phyloP scores from a whole-genome alignment of 2,888 invertebrate genomes.

The Spialia ferax region DNA sequence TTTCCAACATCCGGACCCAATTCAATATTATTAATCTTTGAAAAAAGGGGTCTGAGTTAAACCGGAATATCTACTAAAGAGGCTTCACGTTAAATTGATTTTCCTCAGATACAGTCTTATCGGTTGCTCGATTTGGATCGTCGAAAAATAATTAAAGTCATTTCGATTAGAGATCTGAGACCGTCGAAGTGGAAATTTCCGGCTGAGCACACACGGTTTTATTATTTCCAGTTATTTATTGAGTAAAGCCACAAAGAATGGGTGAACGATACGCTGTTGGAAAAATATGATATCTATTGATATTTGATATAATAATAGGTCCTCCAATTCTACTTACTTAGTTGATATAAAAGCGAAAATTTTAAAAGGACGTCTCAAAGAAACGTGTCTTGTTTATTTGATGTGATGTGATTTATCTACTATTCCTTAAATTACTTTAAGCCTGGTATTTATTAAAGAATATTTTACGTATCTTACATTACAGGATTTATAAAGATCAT shows the following conservation, averaged over 20 bases:
- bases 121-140: constrained; percentile 51
- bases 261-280: background rate
- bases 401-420: too few species aligned
- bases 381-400: too few species aligned
- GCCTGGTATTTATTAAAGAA: too few species aligned
- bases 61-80: constrained; percentile 17
- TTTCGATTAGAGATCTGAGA: constrained; percentile 45
- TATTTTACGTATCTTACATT: too few species aligned
- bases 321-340: too few species aligned
- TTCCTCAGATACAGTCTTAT: constrained; percentile 52
- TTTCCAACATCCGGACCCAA: constrained; percentile 26
- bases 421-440: too few species aligned
- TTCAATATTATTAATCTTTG: constrained; percentile 42
- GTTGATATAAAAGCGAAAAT: too few species aligned
- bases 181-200: constrained; percentile 47
- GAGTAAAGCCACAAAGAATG: constrained; percentile 13
- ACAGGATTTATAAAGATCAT: background rate
- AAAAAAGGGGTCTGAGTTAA: constrained; percentile 45
- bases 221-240: constrained; percentile 34
- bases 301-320: too few species aligned
- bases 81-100: constrained; percentile 51
- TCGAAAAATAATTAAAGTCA: constrained; percentile 52
- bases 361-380: too few species aligned
- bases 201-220: constrained; percentile 37
- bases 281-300: background rate